Base-by-base conservation (phyloP, 1,140 invertebrate species). In the Trinorchestia longiramus region DNA sequence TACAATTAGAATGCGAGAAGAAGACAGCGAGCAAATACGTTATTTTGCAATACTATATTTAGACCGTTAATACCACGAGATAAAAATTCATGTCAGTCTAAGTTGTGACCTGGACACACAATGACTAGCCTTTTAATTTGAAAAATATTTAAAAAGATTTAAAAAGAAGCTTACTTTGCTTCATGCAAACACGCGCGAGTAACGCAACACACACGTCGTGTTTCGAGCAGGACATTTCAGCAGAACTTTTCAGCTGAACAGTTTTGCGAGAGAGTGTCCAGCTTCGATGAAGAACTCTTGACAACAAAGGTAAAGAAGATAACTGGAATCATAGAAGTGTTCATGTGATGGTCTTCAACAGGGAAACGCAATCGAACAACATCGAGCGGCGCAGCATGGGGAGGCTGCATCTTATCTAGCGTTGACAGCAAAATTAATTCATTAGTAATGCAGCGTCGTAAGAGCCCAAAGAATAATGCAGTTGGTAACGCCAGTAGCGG, bases 401-500 rank as follows among this genome's bases (percentile, higher is more conserved):
- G 43, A 94, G 92, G 44, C 44, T 43, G 0, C 43, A 94, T 19
- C 44, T 94, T 40, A 94, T 45, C 8, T 45, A 43, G 6, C 92
- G 92, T 36, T 94, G 92, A 94, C 44, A 45, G 92, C 90, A 92
- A 42, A 45, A 94, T 43, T 94, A 94, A 45, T 94, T 94, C 92
- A 94, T 94, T 94, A 94, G 43, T 43, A 94, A 94, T 45, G 92
- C 92, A 94, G 44, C 43, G 43, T 11, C 47, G 43, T 45, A 45
- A 94, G 44, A 47, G 6, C 43, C 43, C 40, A 40, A 15, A 94
- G 92, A 94, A 94, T 45, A 94, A 94, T 94, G 92, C 92, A 94
- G 92, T 44, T n/a, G 43, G 92, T 94, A 94, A 94, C 92, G 43
- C 92, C 92, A 43, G 92, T 94, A 94, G 92, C 92, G 43, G 92